These are phyloP conservation scores for Alaudala cheleensis DNA, from an alignment of 2,113 vertebrate genomes.

Conservation along the genomic window DNA sequence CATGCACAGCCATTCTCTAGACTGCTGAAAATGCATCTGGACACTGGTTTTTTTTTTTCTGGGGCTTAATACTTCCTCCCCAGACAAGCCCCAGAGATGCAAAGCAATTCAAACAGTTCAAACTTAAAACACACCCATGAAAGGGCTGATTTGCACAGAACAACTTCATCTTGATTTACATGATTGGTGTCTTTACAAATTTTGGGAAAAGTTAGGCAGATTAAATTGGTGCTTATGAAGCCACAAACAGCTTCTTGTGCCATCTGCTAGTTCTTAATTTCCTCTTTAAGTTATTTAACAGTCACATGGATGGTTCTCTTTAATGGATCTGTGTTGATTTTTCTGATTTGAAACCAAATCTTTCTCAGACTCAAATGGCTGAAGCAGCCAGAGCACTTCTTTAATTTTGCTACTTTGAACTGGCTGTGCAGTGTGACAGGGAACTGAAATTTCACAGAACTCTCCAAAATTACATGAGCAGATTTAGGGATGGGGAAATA, in stretches of 20 bases:
- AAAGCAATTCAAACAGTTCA: not conserved
- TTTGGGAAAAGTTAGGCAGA: not conserved
- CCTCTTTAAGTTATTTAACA: constrained; percentile 3
- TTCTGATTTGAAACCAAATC: not conserved
- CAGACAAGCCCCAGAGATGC: not conserved
- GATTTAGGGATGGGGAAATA: not conserved
- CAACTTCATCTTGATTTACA: not conserved
- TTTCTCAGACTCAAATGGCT: not conserved
- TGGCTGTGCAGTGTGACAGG: not conserved
- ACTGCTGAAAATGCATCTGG: not conserved
- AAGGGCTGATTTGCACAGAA: not conserved
- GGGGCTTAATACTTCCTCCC: not conserved
- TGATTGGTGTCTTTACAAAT: not conserved
- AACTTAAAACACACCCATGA: not conserved
- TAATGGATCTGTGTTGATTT: not conserved
- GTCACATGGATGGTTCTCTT: not conserved
- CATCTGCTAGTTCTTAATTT: constrained; percentile 30
- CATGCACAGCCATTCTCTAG: not conserved
- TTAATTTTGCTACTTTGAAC: not conserved
- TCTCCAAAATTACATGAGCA: not conserved
- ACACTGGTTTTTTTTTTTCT: not conserved
- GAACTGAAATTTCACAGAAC: not conserved
- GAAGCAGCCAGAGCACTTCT: not conserved
- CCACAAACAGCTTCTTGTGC: not conserved
- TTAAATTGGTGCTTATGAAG: not conserved